Evolutionary conservation across 2,888 invertebrate species (phyloP).

Genomic region (Cheilosia vernalis): DNA sequence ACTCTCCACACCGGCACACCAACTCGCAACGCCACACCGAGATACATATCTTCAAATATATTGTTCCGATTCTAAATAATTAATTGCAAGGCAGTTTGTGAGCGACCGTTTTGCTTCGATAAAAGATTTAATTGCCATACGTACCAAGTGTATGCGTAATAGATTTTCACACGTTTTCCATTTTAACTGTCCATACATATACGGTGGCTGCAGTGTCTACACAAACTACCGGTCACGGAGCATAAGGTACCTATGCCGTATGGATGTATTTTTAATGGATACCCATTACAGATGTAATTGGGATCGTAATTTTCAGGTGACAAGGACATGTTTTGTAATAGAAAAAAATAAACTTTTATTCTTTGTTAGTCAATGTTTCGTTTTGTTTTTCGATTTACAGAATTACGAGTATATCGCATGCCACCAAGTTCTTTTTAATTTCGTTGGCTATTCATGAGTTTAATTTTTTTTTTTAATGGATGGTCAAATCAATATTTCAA

Average conservation of each 20-base stretch:
- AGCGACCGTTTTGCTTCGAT: constrained; percentile 71
- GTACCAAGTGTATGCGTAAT: constrained; percentile 56
- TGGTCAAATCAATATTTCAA: constrained; percentile 45
- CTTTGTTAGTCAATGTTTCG: constrained; percentile 41
- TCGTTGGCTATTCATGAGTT: neutral
- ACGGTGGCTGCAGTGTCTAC: too few relatives aligned
- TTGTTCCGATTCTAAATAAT: constrained; percentile 64
- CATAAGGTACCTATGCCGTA: neutral
- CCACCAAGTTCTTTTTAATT: constrained; percentile 10
- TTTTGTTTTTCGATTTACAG: constrained; percentile 8
- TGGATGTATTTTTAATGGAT: constrained; percentile 67
- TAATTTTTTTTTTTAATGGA: constrained; percentile 5
- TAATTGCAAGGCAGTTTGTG: constrained; percentile 55
- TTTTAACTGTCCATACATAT: neutral
- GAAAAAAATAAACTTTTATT: constrained; percentile 50
- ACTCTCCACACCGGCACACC: neutral
- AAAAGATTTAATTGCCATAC: constrained; percentile 69
- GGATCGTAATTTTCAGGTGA: constrained; percentile 73
- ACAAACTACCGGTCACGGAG: constrained; percentile 2
- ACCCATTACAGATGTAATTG: constrained; percentile 70
- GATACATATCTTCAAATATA: constrained; percentile 65
- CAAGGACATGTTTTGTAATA: constrained; percentile 66
- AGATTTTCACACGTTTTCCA: constrained; percentile 70
- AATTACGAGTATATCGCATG: constrained; percentile 22
- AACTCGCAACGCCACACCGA: neutral